phyloP scores from a whole-genome alignment of 2,797 vertebrate species.

The Phoebastria nigripes region DNA sequence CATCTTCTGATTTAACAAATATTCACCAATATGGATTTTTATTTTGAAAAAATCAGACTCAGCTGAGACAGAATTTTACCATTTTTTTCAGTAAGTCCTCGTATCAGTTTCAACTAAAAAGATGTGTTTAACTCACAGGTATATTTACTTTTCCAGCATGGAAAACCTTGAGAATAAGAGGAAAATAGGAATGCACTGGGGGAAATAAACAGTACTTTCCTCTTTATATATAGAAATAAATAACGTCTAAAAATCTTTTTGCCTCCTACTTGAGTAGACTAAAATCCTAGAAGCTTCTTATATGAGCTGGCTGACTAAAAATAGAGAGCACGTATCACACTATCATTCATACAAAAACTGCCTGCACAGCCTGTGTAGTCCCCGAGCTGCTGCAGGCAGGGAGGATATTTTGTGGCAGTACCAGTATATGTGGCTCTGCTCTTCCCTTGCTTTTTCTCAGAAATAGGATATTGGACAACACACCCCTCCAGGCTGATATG shows the following conservation, averaged over 20 bases:
- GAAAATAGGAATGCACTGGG: background rate
- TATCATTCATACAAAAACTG: slow-evolving; percentile 55
- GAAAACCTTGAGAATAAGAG: background rate
- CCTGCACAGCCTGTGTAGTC: background rate
- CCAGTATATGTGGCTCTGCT: background rate
- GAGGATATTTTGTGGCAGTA: background rate
- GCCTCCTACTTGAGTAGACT: slow-evolving; percentile 12
- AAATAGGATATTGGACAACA: background rate
- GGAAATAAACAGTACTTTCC: slow-evolving; percentile 38
- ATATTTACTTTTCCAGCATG: slow-evolving; percentile 1
- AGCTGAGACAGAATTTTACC: background rate
- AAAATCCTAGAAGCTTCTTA: slow-evolving; percentile 51
- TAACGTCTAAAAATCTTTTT: slow-evolving; percentile 18
- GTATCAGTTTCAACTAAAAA: slow-evolving; percentile 24
- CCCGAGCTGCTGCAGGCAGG: background rate
- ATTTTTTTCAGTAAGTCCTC: background rate
- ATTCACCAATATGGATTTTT: background rate
- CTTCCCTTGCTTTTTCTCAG: background rate
- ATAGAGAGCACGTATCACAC: slow-evolving; percentile 52
- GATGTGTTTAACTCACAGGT: background rate
- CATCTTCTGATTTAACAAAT: background rate
- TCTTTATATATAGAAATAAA: slow-evolving; percentile 40
- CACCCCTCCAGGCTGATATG: background rate
- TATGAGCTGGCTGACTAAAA: slow-evolving; percentile 45
- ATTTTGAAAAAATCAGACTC: background rate